A percentile compares a stretch with the other conserved stretches of the same genome.
Evolutionary conservation across 92 coral and sea anemone species (phyloP).

Genomic region (Zoanthus gigantus): DNA sequence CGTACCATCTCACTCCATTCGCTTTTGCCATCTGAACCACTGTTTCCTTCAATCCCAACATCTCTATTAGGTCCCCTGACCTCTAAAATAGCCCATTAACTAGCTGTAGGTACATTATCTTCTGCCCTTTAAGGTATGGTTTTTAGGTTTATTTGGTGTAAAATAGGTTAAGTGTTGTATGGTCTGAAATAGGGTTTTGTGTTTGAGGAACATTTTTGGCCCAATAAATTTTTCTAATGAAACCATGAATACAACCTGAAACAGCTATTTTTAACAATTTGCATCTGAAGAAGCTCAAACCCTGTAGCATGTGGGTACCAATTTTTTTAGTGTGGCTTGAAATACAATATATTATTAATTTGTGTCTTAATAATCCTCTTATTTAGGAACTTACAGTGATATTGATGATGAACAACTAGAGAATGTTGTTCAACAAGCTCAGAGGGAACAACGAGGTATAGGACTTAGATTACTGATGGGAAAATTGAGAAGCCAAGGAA

Average conservation of each 20-base stretch:
- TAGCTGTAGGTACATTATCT: background rate
- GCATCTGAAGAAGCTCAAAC: background rate
- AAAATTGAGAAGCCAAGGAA: conserved; percentile 54
- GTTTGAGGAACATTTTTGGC: background rate
- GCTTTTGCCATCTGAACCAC: no score
- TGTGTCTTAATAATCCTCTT: conserved; percentile 35
- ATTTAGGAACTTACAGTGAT: conserved; percentile 55
- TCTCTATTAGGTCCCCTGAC: no score
- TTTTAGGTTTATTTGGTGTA: background rate
- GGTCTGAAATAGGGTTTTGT: background rate
- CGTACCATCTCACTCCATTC: no score
- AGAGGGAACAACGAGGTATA: conserved; percentile 60
- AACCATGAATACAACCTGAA: background rate
- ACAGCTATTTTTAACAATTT: background rate
- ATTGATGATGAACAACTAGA: conserved; percentile 52
- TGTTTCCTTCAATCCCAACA: no score
- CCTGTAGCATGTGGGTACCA: conserved; percentile 6
- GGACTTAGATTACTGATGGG: conserved; percentile 53
- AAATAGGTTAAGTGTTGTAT: background rate
- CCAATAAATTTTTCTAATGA: background rate
- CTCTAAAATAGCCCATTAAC: background rate
- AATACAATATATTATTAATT: conserved; percentile 18
- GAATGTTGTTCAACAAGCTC: conserved; percentile 57
- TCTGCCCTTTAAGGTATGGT: background rate
- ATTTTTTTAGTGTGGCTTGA: background rate